These are phyloP conservation scores for Paramuricea clavata DNA, from an alignment of 92 coral and sea anemone species.

Conservation along the genomic window DNA sequence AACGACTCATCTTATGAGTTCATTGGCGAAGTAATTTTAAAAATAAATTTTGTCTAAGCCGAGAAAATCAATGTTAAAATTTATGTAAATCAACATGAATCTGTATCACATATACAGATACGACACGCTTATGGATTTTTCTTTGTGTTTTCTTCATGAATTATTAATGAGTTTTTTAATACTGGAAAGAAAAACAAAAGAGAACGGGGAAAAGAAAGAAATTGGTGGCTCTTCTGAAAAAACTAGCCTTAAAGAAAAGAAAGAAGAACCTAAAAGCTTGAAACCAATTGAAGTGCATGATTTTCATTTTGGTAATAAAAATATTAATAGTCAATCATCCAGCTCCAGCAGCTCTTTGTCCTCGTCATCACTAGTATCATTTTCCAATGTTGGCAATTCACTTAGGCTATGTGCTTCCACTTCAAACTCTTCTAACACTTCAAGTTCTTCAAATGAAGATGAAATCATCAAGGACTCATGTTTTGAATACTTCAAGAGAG, in stretches of 20 bases:
- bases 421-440: neutral
- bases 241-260: neutral
- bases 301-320: neutral
- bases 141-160: too few relatives aligned
- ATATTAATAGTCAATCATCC: neutral
- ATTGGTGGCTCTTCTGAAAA: neutral
- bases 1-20: too few relatives aligned
- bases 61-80: too few relatives aligned
- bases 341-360: neutral
- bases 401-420: neutral
- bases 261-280: neutral
- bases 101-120: too few relatives aligned
- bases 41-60: too few relatives aligned
- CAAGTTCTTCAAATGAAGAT: constrained; percentile 14
- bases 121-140: too few relatives aligned
- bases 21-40: too few relatives aligned
- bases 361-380: neutral
- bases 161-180: too few relatives aligned
- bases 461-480: neutral
- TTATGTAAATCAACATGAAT: too few relatives aligned
- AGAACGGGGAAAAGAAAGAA: neutral
- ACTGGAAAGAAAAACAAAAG: neutral
- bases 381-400: neutral
- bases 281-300: neutral
- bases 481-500: constrained; percentile 3